phyloP scores from a whole-genome alignment of 2,888 invertebrate species.

The Teinopalpus imperialis region DNA sequence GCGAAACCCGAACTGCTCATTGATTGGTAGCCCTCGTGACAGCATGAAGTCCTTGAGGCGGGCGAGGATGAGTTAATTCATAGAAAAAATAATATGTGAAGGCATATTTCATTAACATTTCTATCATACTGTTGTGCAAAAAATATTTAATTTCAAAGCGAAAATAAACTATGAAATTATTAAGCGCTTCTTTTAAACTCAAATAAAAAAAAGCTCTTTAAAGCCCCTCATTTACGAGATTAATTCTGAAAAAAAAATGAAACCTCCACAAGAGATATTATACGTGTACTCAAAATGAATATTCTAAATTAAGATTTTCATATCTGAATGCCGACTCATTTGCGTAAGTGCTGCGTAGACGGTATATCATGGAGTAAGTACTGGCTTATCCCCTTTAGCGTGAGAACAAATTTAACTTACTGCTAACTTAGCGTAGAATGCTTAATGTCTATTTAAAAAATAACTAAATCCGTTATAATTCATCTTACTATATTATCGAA shows the following conservation, averaged over 20 bases:
- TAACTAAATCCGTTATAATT: too few relatives aligned
- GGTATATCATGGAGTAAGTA: slow-evolving; percentile 5
- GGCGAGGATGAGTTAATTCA: too few relatives aligned
- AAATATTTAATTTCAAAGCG: too few relatives aligned
- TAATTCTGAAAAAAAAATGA: slow-evolving; percentile 7
- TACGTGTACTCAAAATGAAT: slow-evolving; percentile 13
- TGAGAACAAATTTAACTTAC: slow-evolving; percentile 4
- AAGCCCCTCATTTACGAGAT: slow-evolving; percentile 4
- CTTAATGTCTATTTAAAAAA: too few relatives aligned
- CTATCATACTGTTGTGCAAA: too few relatives aligned
- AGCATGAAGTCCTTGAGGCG: too few relatives aligned
- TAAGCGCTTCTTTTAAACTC: neutral
- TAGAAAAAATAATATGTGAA: too few relatives aligned
- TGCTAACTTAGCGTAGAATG: too few relatives aligned
- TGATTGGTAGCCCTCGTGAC: too few relatives aligned
- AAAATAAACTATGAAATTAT: neutral
- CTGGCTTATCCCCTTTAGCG: slow-evolving; percentile 1
- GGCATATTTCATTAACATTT: too few relatives aligned
- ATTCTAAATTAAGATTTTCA: slow-evolving; percentile 22
- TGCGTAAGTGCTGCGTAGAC: slow-evolving; percentile 19
- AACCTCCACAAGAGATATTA: slow-evolving; percentile 14
- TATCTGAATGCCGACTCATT: slow-evolving; percentile 21
- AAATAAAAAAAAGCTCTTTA: neutral
- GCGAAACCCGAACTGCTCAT: too few relatives aligned
- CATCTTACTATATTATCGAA: too few relatives aligned